A percentile compares a stretch with the other conserved stretches of the same genome.
phyloP scores from a whole-genome alignment of 2,113 vertebrate genomes.

The Candoia aspera region DNA sequence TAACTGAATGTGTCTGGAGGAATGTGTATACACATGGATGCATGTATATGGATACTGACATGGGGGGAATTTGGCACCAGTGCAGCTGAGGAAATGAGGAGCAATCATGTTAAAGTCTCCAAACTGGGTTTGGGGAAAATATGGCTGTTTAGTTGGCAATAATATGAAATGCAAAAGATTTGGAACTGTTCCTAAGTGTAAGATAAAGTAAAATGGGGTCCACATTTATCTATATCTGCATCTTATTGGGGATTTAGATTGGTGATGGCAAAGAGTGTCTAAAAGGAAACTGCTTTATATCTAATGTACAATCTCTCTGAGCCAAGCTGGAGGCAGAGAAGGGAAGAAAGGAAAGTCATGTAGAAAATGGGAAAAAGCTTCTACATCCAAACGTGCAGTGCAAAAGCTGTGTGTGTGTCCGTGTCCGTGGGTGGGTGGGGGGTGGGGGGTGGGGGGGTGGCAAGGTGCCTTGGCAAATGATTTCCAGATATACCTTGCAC shows the following conservation, averaged over 20 bases:
- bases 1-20: not conserved
- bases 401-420: not conserved
- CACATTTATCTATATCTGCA: not conserved
- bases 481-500: not conserved
- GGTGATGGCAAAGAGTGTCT: constrained; percentile 25
- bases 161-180: not conserved
- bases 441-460: not conserved
- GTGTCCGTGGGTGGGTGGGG: too few relatives aligned
- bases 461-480: constrained; percentile 8
- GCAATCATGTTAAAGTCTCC: not conserved
- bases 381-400: constrained; percentile 15
- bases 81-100: not conserved
- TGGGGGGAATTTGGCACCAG: not conserved
- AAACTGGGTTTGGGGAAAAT: not conserved
- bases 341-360: not conserved
- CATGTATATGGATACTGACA: not conserved
- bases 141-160: not conserved
- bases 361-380: not conserved
- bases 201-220: not conserved
- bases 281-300: not conserved
- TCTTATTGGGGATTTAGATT: constrained; percentile 29
- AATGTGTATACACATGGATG: not conserved
- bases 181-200: not conserved
- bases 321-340: not conserved
- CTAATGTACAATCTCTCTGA: not conserved